Evolutionary conservation across 1,140 invertebrate genomes (phyloP), one percentile per base, ranked within the genome.

Genomic region (Polyergus mexicanus): DNA sequence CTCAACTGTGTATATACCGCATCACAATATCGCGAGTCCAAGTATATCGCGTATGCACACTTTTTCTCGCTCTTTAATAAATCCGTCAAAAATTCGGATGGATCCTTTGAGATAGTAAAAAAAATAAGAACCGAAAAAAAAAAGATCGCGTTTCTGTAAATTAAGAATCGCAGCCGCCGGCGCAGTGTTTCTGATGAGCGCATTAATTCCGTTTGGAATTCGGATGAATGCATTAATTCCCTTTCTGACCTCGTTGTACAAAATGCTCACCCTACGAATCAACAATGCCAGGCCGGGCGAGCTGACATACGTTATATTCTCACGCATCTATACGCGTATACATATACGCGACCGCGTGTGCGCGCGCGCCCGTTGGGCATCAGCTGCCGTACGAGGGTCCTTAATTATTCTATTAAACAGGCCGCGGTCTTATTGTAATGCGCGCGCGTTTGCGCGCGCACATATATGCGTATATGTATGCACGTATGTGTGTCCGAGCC

Each of bases 391-490:
- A 90, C 91, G 90, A 94, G 92, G 92, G 92, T 92, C 94, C 94
- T 94, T 95, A 95, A 95, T 95, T 95, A 94, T 95, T 95, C 94
- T 94, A 95, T 95, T 95, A 95, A 95, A 94, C 92, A 92, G 93
- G 87, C 89, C 92, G 92, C 91, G 93, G 92, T 93, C 92, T 95
- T 94, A 94, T 95, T 94, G 94, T 94, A 90, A 91, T 91, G 90
- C 90, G 89, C 83, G 56, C 65, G 58, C 75, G 75, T 72, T 76
- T 68, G 80, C 60, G 44, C 81, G 74, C 58, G 72, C 63, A 54
- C 38, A 56, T 62, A 51, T 54, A 60, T 13, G 72, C 35, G 11
- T 8, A 35, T 54, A 47, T 41, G 35, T 44, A 16, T 28, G 66
- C 68, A 25, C 51, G 25, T n/a, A 69, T 28, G 41, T 75, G 81